Percentiles rank a stretch among this genome's conserved stretches.
Evolutionary conservation across 2,888 invertebrate species (phyloP).

Genomic region (Idaea straminata): DNA sequence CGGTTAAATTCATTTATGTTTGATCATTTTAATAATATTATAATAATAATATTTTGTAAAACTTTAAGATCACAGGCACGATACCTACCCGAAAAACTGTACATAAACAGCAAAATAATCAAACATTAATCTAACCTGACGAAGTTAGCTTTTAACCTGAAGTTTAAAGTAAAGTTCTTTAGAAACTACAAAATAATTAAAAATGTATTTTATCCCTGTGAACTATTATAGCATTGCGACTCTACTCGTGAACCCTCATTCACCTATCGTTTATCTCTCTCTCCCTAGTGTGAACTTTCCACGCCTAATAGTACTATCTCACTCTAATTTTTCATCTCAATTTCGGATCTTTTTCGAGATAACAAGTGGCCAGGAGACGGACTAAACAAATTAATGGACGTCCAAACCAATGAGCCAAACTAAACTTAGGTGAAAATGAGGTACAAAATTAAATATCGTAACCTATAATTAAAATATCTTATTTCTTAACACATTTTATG

Average conservation of each 20-base stretch:
- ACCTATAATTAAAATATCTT: too few species aligned
- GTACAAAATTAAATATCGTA: too few species aligned
- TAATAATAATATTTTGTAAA: too few species aligned
- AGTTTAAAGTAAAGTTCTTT: neutral
- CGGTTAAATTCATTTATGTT: neutral
- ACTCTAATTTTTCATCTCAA: conserved; percentile 52
- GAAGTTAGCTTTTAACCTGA: neutral
- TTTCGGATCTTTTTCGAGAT: conserved; percentile 34
- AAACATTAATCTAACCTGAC: neutral
- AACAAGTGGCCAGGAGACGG: neutral
- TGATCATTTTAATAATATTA: too few species aligned
- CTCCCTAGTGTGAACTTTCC: conserved; percentile 29
- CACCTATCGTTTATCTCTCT: conserved; percentile 56
- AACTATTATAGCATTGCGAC: conserved; percentile 27
- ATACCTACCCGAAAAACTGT: neutral
- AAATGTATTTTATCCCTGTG: neutral
- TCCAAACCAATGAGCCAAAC: too few species aligned
- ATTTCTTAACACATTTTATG: too few species aligned
- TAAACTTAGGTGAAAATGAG: too few species aligned
- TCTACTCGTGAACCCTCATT: conserved; percentile 69
- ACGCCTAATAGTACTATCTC: conserved; percentile 29
- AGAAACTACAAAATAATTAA: neutral
- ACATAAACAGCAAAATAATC: neutral
- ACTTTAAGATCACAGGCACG: neutral
- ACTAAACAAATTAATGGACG: neutral